These are phyloP conservation scores for Mamestra brassicae DNA, from an alignment of 2,888 invertebrate species.

Conservation along the genomic window DNA sequence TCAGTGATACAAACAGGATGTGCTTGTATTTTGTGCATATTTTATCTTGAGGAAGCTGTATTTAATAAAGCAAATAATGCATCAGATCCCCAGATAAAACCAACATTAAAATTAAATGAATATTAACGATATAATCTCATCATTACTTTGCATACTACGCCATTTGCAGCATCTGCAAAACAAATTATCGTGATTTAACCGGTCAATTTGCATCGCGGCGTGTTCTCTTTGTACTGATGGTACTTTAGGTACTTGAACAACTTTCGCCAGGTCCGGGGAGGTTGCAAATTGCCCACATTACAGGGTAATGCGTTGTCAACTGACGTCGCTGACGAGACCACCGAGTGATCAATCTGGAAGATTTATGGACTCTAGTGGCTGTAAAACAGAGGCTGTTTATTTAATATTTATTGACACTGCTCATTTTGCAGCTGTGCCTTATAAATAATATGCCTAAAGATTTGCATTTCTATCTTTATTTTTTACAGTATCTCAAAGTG, in stretches of 20 bases:
- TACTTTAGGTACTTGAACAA: constrained; percentile 32
- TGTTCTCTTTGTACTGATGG: constrained; percentile 58
- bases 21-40: not conserved
- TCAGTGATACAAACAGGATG: not conserved
- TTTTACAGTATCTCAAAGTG: not conserved
- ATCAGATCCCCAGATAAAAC: constrained; percentile 27
- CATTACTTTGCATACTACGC: constrained; percentile 12
- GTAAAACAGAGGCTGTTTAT: constrained; percentile 38
- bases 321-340: constrained; percentile 62
- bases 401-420: constrained; percentile 39
- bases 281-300: constrained; percentile 74
- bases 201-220: constrained; percentile 60
- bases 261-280: constrained; percentile 57
- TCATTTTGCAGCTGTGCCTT: not conserved
- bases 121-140: constrained; percentile 37
- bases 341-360: constrained; percentile 57
- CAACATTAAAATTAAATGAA: constrained; percentile 15
- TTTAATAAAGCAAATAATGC: constrained; percentile 8
- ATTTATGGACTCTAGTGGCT: constrained; percentile 57
- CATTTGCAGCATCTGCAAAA: constrained; percentile 32
- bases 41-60: not conserved
- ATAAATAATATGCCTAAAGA: not conserved
- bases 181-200: constrained; percentile 60
- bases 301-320: constrained; percentile 65
- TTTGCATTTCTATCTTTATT: not conserved